Base-by-base conservation (phyloP, 2,888 invertebrate species). In the Lomographa bimaculata region DNA sequence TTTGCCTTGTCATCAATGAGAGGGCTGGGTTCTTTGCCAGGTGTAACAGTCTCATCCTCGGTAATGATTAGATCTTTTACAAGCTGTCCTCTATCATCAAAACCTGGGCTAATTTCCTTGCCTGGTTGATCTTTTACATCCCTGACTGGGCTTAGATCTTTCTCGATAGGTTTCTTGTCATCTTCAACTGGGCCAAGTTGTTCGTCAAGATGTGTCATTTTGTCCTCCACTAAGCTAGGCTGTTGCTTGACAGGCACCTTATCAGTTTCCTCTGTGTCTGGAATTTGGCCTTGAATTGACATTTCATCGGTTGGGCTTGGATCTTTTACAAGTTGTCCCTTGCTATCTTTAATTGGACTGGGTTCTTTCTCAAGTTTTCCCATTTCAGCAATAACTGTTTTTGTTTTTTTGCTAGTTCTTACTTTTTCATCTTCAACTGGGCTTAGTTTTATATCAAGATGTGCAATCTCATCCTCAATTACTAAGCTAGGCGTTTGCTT, bases 81-180 rank as follows among this genome's bases (percentile, higher is more conserved):
- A 14, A 14, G 4, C 4, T 14, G 14, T 14, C n/a, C n/a, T n/a
- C n/a, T 4, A 14, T 14, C 14, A 14, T 14, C 14, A 3, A 3
- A 4, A 4, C 2, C 14, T 14, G 14, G 14, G 14, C 14, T 14
- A 3, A 14, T 3, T 3, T 4, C 4, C 14, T 14, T 14, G 4
- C 4, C 14, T 3, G 4, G 14, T 14, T 2, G 14, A 3, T 14
- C 4, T 14, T 14, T 14, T 3, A 3, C 14, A 14, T 34, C 29
- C 1, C 42, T 36, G 0, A 21, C 10, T 4, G 46, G 21, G 17
- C 41, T 55, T 1, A 35, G 28, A 6, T 8, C 27, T 8, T 47
- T 54, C 5, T 44, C 26, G 7, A 41, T 7, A 6, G 7, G 5
- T 10, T 3, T 4, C 1, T 7, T 37, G 0, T 37, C 30, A 0